Conservation (phyloP, 1,140 invertebrate genomes). For the Anadara kagoshimensis region DNA sequence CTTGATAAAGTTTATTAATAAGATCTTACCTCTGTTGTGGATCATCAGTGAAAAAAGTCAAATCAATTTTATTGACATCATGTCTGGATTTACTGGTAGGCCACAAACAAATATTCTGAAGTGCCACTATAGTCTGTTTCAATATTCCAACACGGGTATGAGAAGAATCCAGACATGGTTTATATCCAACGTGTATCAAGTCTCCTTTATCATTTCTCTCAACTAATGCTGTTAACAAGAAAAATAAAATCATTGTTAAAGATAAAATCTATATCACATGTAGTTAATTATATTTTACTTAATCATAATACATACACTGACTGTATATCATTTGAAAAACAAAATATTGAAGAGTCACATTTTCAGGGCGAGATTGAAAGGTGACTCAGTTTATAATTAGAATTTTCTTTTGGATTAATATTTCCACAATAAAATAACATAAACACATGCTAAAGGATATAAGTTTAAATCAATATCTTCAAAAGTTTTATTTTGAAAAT, state of each 20-base stretch:
- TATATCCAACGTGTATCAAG: slow-evolving; percentile 34
- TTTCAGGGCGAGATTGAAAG: too few species aligned
- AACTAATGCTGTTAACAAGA: slow-evolving; percentile 32
- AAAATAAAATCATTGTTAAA: background rate
- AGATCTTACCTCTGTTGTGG: slow-evolving; percentile 39
- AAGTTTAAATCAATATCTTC: too few species aligned
- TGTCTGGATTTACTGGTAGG: slow-evolving; percentile 45
- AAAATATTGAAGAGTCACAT: too few species aligned
- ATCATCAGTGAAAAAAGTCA: slow-evolving; percentile 42
- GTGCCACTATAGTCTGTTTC: slow-evolving; percentile 32
- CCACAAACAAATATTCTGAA: slow-evolving; percentile 49
- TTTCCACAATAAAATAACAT: too few species aligned
- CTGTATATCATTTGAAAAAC: too few species aligned
- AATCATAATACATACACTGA: too few species aligned
- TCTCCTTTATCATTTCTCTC: slow-evolving; percentile 34
- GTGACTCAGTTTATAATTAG: too few species aligned
- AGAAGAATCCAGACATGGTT: slow-evolving; percentile 39
- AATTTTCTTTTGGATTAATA: too few species aligned
- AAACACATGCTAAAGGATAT: too few species aligned
- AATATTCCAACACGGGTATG: slow-evolving; percentile 29
- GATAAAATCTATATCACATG: background rate
- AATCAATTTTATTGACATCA: slow-evolving; percentile 41
- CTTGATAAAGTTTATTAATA: too few species aligned
- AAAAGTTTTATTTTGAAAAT: too few species aligned
- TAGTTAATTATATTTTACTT: too few species aligned